Base-by-base conservation (phyloP, 2,797 vertebrate species). In the Antennarius maculatus region DNA sequence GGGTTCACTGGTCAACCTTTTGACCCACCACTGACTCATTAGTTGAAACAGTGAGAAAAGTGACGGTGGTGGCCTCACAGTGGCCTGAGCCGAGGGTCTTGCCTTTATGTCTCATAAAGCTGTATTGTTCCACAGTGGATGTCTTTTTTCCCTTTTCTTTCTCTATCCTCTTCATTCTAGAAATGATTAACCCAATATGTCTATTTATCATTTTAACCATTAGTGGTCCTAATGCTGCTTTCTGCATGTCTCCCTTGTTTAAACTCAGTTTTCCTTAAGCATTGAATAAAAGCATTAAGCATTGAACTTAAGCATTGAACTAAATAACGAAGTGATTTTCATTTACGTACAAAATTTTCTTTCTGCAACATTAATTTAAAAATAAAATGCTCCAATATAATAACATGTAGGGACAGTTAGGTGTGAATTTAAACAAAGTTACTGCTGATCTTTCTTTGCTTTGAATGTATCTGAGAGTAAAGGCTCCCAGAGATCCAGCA, bases 21-120 rank as follows among this genome's bases (percentile, higher is more conserved):
- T 86, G 84, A 87, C 85, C 85, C 66, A 7, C 52, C 58, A 69
- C 66, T 72, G 79, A 66, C 80, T 84, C 72, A 87, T 89, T 89
- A 86, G 82, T 61, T 86, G 78, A 86, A 88, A 84, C 80, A 79
- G 66, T 79, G 79, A 80, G 77, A 42, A 65, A 68, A 83, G 69
- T 11, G 17, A 71, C 57, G 67, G 52, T 63, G 46, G 67, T 81
- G 83, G 83, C 83, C 88, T 79, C 74, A 63, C 18, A 4, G 49
- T 11, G 2, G 68, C 76, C 78, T 28, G 27, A 81, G 68, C 66
- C 69, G 29, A 42, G 42, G n/a, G 55, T 54, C 53, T 34, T 61
- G n/a, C 47, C 73, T 52, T 76, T n/a, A 17, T 17, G 50, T 81
- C 55, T 72, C 62, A 52, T 61, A 78, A 76, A 77, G 83, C 62